Conservation (phyloP, 2,888 invertebrate species). For the Tanaodytes sp. region DNA sequence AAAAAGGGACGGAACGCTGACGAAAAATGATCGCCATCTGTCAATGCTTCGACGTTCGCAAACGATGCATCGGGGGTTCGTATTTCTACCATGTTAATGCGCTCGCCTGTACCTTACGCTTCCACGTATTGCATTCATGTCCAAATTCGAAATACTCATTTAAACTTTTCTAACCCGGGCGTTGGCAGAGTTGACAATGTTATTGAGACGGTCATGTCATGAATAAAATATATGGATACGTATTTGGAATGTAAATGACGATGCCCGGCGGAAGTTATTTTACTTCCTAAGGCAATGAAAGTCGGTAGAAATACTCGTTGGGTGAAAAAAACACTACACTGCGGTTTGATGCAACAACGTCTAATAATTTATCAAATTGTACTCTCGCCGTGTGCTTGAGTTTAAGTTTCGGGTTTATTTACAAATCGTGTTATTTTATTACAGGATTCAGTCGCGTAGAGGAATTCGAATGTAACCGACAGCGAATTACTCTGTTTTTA, state of each 20-base stretch:
- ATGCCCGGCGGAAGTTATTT: slow-evolving; percentile 50
- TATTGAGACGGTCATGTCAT: slow-evolving; percentile 53
- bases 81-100: slow-evolving; percentile 45
- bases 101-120: slow-evolving; percentile 39
- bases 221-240: slow-evolving; percentile 51
- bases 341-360: slow-evolving; percentile 21
- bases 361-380: slow-evolving; percentile 37
- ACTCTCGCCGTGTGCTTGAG: background rate
- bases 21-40: slow-evolving; percentile 50
- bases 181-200: slow-evolving; percentile 47
- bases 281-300: slow-evolving; percentile 43
- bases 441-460: too few species aligned
- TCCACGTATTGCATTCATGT: slow-evolving; percentile 42
- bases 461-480: too few species aligned
- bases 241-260: slow-evolving; percentile 52
- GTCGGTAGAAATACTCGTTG: slow-evolving; percentile 9
- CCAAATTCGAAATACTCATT: slow-evolving; percentile 53
- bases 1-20: slow-evolving; percentile 9
- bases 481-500: too few species aligned
- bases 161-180: slow-evolving; percentile 51
- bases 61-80: slow-evolving; percentile 38
- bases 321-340: slow-evolving; percentile 6
- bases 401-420: slow-evolving; percentile 3
- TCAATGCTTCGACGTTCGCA: slow-evolving; percentile 37
- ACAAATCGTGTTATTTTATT: too few species aligned